Conservation (phyloP, 1,140 invertebrate genomes). For the Sycophila sp. region DNA sequence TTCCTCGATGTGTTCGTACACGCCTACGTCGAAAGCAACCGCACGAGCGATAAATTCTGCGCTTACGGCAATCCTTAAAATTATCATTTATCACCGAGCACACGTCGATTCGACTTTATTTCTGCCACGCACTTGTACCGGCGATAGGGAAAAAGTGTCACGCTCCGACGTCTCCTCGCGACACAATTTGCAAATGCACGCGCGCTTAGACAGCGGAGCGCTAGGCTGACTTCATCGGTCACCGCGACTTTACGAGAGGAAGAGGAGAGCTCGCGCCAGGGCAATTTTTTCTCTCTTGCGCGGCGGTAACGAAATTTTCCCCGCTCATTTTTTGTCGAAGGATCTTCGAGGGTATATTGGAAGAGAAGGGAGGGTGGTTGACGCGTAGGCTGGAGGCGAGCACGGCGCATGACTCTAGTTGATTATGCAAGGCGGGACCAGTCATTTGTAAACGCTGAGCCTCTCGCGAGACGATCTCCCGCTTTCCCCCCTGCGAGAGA, state of each 20-base stretch:
- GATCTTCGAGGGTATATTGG: too few species aligned
- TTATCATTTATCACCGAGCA: constrained; percentile 1
- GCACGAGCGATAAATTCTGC: too few species aligned
- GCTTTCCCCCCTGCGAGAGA: not conserved
- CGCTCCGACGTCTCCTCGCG: not conserved
- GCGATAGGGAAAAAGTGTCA: constrained; percentile 13
- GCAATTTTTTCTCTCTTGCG: not conserved
- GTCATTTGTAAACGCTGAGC: constrained; percentile 56
- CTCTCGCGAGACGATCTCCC: constrained; percentile 34
- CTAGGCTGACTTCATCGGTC: constrained; percentile 2
- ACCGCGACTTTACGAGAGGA: not conserved
- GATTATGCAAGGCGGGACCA: constrained; percentile 52
- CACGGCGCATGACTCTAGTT: constrained; percentile 42
- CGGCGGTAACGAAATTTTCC: not conserved
- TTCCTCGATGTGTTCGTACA: too few species aligned
- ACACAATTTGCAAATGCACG: constrained; percentile 8
- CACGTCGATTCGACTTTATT: constrained; percentile 5
- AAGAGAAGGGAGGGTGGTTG: too few species aligned
- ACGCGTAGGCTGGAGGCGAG: not conserved
- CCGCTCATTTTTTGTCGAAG: not conserved
- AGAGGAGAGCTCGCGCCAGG: not conserved
- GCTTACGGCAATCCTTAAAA: not conserved
- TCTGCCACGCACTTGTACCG: not conserved
- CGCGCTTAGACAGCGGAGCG: not conserved
- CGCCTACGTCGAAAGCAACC: too few species aligned